Evolutionary conservation across 64 coral and sea anemone species (phyloP).

Genomic region (Anthopleura sola): DNA sequence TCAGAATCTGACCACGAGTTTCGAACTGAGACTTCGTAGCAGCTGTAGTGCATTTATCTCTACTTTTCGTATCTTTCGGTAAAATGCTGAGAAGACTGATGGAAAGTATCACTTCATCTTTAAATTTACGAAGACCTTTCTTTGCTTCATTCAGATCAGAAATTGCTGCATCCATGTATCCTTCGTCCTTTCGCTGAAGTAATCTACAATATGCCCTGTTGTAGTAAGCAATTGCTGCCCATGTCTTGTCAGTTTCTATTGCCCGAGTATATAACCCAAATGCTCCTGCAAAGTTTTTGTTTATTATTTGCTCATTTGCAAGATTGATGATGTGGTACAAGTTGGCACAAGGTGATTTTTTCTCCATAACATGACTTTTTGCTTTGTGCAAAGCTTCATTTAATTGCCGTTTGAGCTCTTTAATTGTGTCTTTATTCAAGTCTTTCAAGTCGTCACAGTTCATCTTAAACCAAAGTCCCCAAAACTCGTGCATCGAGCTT

Average conservation of each 20-base stretch:
- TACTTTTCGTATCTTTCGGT: background rate
- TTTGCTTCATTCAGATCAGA: constrained; percentile 3
- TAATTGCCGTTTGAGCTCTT: background rate
- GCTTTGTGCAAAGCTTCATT: background rate
- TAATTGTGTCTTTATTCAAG: background rate
- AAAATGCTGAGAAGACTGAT: background rate
- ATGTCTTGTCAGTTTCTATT: constrained; percentile 12
- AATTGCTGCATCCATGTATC: constrained; percentile 2
- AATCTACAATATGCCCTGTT: constrained; percentile 29
- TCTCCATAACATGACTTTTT: background rate
- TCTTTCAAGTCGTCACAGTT: constrained; percentile 16
- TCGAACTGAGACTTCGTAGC: background rate
- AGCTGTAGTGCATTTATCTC: background rate
- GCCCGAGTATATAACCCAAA: background rate
- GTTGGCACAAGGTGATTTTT: constrained; percentile 24
- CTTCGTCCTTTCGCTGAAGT: background rate
- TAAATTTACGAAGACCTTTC: background rate
- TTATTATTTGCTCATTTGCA: background rate
- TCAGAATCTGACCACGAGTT: constrained; percentile 17
- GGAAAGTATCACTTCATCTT: background rate
- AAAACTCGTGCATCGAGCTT: constrained; percentile 25
- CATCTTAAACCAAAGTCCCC: constrained; percentile 36
- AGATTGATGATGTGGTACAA: constrained; percentile 30
- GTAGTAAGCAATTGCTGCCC: constrained; percentile 38
- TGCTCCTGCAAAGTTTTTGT: background rate